These are phyloP conservation scores for Pseudonaja textilis DNA, from an alignment of 2,113 vertebrate genomes.

Conservation along the genomic window DNA sequence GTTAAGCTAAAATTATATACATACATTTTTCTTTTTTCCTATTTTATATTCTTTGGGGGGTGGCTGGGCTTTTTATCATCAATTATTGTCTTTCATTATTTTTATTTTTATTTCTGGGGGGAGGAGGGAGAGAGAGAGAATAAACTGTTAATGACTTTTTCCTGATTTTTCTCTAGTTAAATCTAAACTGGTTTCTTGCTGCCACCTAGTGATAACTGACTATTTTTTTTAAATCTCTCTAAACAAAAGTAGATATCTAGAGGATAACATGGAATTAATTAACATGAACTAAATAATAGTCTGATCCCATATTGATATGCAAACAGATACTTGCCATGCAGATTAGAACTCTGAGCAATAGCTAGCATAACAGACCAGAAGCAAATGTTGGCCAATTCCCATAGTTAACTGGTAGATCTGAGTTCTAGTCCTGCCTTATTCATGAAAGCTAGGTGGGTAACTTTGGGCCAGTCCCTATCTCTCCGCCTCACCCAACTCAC, in stretches of 20 bases:
- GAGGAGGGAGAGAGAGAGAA: neutral
- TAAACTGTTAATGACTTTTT: neutral
- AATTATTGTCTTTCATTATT: neutral
- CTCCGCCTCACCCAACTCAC: neutral
- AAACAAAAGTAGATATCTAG: neutral
- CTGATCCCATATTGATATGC: neutral
- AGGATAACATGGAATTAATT: neutral
- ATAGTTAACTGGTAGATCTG: neutral
- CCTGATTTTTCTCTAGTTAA: neutral
- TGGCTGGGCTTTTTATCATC: neutral
- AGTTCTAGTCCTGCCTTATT: neutral
- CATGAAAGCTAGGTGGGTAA: neutral
- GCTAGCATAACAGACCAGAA: neutral
- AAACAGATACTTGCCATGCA: neutral
- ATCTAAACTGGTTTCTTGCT: constrained; percentile 9
- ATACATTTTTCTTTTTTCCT: neutral
- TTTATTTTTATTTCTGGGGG: neutral
- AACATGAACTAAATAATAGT: neutral
- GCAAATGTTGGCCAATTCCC: neutral
- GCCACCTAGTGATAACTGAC: constrained; percentile 38
- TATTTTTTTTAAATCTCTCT: neutral
- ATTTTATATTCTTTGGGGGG: neutral
- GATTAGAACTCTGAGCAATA: neutral
- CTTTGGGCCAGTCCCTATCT: neutral
- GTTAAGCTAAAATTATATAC: neutral